Conservation (phyloP, 1,140 invertebrate species). For the Tetranychus cinnabarinus region DNA sequence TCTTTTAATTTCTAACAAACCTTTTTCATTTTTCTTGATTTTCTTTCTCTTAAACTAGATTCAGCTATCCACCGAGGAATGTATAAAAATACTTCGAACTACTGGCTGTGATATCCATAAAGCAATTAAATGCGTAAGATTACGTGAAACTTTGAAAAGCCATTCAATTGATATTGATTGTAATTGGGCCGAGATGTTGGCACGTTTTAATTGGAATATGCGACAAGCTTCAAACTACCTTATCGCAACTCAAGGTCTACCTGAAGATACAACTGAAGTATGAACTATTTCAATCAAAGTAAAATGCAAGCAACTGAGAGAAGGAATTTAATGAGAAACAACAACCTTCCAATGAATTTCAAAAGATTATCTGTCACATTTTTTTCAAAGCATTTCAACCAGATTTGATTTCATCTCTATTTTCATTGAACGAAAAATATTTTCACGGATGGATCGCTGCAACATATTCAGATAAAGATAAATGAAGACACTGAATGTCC, state of each 20-base stretch:
- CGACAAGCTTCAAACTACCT: constrained; percentile 22
- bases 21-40: neutral
- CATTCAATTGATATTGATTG: constrained; percentile 17
- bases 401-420: no score
- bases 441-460: no score
- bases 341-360: no score
- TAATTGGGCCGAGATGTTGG: constrained; percentile 20
- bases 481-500: no score
- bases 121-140: constrained; percentile 50
- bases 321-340: no score
- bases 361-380: no score
- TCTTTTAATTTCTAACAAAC: neutral
- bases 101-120: constrained; percentile 68
- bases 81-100: constrained; percentile 49
- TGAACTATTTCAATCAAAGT: neutral
- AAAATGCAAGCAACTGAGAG: no score
- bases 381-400: no score
- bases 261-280: constrained; percentile 15
- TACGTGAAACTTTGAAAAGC: constrained; percentile 15
- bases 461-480: no score
- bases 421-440: no score
- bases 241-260: constrained; percentile 15
- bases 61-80: constrained; percentile 51
- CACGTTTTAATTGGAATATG: constrained; percentile 21
- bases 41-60: constrained; percentile 4